Conservation (phyloP, 2,797 vertebrate genomes). For the Sciaenops ocellatus region DNA sequence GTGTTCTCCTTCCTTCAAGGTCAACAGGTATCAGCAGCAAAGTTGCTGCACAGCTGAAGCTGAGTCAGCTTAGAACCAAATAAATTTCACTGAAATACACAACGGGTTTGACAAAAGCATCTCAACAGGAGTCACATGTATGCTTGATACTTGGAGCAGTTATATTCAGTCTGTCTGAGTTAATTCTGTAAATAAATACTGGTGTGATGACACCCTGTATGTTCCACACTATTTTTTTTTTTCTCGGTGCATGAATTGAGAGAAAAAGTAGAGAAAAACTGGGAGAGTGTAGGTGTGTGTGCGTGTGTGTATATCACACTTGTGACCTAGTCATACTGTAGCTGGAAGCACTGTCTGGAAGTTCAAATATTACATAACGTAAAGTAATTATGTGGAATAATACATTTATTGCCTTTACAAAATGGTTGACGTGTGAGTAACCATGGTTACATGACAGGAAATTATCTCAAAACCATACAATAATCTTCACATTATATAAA, state of each 20-base stretch:
- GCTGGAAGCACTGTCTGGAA: neutral
- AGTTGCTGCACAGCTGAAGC: neutral
- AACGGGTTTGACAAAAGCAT: neutral
- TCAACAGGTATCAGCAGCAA: conserved; percentile 14
- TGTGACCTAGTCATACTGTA: conserved; percentile 23
- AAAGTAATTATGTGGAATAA: neutral
- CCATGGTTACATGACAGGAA: conserved; percentile 1
- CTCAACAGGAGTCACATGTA: conserved; percentile 10
- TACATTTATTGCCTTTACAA: neutral
- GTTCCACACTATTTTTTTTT: neutral
- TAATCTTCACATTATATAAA: neutral
- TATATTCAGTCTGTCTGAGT: conserved; percentile 16
- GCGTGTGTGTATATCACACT: conserved; percentile 2
- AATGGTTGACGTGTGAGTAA: neutral
- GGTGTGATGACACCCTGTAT: conserved; percentile 47
- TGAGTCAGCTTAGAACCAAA: neutral
- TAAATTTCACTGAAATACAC: neutral
- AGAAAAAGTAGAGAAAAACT: neutral
- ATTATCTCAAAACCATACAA: neutral
- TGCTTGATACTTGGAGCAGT: neutral
- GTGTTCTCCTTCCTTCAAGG: conserved; percentile 21
- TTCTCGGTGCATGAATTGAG: conserved; percentile 1
- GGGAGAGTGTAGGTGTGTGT: neutral
- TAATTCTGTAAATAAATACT: conserved; percentile 37
- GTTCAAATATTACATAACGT: neutral